Conservation (phyloP, 2,113 vertebrate genomes). For the Tyto alba region DNA sequence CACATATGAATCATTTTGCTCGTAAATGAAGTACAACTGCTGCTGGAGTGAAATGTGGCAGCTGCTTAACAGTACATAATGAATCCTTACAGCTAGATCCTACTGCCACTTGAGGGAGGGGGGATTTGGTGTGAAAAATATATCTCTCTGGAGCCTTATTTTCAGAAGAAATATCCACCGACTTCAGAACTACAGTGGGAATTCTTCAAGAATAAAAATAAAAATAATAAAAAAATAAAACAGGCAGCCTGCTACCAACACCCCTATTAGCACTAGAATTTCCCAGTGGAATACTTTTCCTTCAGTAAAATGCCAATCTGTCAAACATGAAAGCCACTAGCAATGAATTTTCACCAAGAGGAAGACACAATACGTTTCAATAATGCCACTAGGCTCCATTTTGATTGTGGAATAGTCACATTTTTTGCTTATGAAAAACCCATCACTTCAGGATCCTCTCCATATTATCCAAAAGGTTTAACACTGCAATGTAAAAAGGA, state of each 20-base stretch:
- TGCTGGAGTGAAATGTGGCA: slow-evolving; percentile 14
- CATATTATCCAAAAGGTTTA: neutral
- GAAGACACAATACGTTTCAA: neutral
- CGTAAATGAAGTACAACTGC: slow-evolving; percentile 28
- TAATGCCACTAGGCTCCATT: neutral
- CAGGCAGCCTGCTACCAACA: neutral
- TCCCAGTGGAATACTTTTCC: slow-evolving; percentile 4
- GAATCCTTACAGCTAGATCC: neutral
- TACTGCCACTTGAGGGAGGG: neutral
- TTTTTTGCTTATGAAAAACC: neutral
- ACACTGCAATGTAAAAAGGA: neutral
- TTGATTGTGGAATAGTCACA: neutral
- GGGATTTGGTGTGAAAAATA: slow-evolving; percentile 19
- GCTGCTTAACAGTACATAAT: slow-evolving; percentile 21
- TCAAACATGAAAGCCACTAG: slow-evolving; percentile 23
- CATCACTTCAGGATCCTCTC: neutral
- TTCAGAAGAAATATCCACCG: neutral
- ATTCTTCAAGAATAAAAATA: slow-evolving; percentile 8
- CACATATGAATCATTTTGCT: slow-evolving; percentile 28
- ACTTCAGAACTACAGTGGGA: neutral
- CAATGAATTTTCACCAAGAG: neutral
- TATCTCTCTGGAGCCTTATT: slow-evolving; percentile 1
- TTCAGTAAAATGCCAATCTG: slow-evolving; percentile 15
- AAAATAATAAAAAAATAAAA: neutral
- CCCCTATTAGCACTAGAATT: neutral